Percentiles rank a stretch among this genome's conserved stretches.
Conservation (phyloP, 2,888 invertebrate species). For the Tenodera sinensis region DNA sequence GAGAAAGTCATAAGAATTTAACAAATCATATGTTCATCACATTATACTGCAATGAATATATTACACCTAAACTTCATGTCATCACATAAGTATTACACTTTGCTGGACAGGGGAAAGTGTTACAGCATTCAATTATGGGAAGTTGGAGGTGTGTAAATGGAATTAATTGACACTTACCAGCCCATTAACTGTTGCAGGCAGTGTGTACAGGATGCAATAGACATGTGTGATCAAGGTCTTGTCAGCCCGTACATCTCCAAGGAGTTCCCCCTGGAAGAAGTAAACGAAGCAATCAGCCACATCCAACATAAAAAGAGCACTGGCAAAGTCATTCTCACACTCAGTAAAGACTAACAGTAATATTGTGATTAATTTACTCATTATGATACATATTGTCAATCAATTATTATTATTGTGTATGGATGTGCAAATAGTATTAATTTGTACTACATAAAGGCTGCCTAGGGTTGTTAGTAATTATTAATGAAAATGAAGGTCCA, state of each 20-base stretch:
- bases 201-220: constrained; percentile 56
- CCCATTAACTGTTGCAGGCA: constrained; percentile 42
- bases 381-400: neutral
- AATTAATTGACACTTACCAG: too few relatives aligned
- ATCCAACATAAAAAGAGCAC: constrained; percentile 55
- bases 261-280: constrained; percentile 52
- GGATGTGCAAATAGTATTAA: neutral
- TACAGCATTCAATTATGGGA: too few relatives aligned
- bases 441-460: neutral
- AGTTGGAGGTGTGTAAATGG: too few relatives aligned
- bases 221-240: constrained; percentile 58
- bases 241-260: constrained; percentile 56
- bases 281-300: constrained; percentile 58
- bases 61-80: too few relatives aligned
- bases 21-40: too few relatives aligned
- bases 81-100: too few relatives aligned
- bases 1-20: too few relatives aligned
- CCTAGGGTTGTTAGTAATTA: neutral
- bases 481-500: neutral
- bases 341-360: neutral
- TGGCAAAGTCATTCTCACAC: constrained; percentile 54
- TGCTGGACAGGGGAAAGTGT: too few relatives aligned
- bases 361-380: neutral
- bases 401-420: neutral
- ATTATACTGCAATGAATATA: too few relatives aligned